Evolutionary conservation across 2,888 invertebrate species (phyloP), one percentile per base, ranked within the genome.

Genomic region (Drosophila colorata): DNA sequence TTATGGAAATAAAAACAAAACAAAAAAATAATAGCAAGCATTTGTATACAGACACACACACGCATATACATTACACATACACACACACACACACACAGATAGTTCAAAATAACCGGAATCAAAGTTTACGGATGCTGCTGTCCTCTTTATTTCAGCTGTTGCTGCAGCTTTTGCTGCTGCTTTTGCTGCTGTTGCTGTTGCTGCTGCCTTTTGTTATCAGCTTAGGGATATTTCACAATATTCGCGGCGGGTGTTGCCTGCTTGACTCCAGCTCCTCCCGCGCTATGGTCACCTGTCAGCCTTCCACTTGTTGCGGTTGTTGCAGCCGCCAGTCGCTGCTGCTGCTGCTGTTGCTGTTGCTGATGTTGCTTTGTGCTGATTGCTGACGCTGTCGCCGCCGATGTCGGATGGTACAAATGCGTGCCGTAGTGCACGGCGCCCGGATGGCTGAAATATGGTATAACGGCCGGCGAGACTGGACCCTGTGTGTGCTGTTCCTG

Each of bases 351-450:
- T 9, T 57, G 63, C 31, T 64, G 48, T 33, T 55, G 48, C 46
- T 57, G 63, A 25, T 64, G 48, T 33, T 55, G 48, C 46, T 57
- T 46, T 53, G 66, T 35, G 47, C 44, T 43, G 7, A 47, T 38
- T 66, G 59, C 52, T 40, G 69, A 16, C 25, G 74, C 40, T 38
- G 75, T 14, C 44, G 75, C 61, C n/a, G 43, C 66, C 25, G 82
- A 76, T 16, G 80, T 74, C 52, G 89, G 90, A 74, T 91, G 90
- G 63, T 88, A 89, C 44, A 91, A 72, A 74, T 91, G 91, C 51
- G 90, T 87, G 44, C 90, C 90, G 63, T 91, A 91, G 73, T 90
- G 91, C 63, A 91, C 81, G 35, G 89, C 89, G 43, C 88, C 89
- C 51, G 84, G 87, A 80, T 90, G 91, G 31, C 86, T 82, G 55